A percentile compares a stretch with the other conserved stretches of the same genome.
Evolutionary conservation across 2,888 invertebrate species (phyloP).

Genomic region (Phasia obesa): DNA sequence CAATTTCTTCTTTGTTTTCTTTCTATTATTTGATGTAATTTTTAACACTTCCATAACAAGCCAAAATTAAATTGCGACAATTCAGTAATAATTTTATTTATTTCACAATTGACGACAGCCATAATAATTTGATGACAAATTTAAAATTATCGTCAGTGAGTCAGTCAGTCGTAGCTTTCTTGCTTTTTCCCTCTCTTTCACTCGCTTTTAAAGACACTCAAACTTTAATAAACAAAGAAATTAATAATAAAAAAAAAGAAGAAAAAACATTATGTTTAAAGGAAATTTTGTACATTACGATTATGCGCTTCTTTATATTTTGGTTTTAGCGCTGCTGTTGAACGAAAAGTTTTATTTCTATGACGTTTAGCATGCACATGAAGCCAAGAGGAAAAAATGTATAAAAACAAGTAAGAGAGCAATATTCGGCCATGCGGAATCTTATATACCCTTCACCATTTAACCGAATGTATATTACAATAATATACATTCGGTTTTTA

Average conservation of each 20-base stretch:
- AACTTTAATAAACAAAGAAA: constrained; percentile 13
- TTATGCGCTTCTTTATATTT: constrained; percentile 30
- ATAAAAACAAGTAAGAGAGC: not conserved
- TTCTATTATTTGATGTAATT: constrained; percentile 40
- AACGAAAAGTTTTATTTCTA: constrained; percentile 29
- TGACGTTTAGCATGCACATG: constrained; percentile 49
- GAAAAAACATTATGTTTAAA: constrained; percentile 52
- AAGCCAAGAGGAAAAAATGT: constrained; percentile 10
- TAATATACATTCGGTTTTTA: no score
- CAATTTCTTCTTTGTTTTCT: not conserved
- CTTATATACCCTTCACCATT: no score
- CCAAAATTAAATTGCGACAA: not conserved
- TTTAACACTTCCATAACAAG: constrained; percentile 53
- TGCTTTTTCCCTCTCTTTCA: not conserved
- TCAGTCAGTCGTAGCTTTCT: not conserved
- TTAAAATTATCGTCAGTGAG: constrained; percentile 44
- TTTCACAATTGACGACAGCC: constrained; percentile 52
- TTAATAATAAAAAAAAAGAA: not conserved
- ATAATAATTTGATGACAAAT: constrained; percentile 62
- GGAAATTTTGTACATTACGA: constrained; percentile 66
- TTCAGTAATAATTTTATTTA: constrained; percentile 51
- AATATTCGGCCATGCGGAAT: no score
- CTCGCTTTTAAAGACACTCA: constrained; percentile 3
- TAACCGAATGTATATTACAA: no score
- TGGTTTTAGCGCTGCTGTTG: constrained; percentile 15